Base-by-base conservation (phyloP, 2,797 vertebrate genomes). In the Halcyon badia region DNA sequence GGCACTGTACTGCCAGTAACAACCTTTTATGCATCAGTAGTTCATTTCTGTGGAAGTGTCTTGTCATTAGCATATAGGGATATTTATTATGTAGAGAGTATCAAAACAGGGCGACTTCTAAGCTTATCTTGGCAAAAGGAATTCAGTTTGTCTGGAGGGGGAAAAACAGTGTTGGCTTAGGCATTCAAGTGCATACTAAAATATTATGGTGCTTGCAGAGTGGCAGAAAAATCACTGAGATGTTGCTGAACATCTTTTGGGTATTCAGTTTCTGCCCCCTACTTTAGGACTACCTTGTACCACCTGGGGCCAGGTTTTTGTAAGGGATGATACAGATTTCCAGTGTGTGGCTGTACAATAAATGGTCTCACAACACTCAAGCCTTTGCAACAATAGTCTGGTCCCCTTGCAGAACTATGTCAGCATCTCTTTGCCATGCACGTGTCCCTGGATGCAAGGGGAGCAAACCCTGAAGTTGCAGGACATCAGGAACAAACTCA, bases 51-150 rank as follows among this genome's bases (percentile, higher is more conserved):
- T 28, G 31, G 17, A 72, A 82, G 42, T 30, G 18, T 0, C n/a
- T 12, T 80, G 26, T 12, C 13, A 46, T 75, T 72, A 37, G 15
- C 64, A 75, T 25, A 20, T 4, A 31, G 37, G 31, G 33, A 14
- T 82, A 35, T 89, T 87, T 94, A 64, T 87, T 58, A 30, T 8
- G 11, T n/a, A 30, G 14, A 77, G 64, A 42, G 83, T 57, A 93
- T 11, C 64, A 73, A 61, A 90, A 41, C 22, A 69, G 78, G 28
- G 35, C 6, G 0, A 48, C 12, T 80, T 82, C 58, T 70, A 33
- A 49, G 11, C 20, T 90, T 65, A 42, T 19, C 42, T 76, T 61
- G 22, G 20, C 17, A 73, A 70, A 56, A 28, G 3, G 14, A 93
- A 9, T 26, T 92, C 9, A 0, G 5, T 11, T 66, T 44, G 58